Evolutionary conservation across 2,888 invertebrate species (phyloP).

Genomic region (Heliconius hortense): DNA sequence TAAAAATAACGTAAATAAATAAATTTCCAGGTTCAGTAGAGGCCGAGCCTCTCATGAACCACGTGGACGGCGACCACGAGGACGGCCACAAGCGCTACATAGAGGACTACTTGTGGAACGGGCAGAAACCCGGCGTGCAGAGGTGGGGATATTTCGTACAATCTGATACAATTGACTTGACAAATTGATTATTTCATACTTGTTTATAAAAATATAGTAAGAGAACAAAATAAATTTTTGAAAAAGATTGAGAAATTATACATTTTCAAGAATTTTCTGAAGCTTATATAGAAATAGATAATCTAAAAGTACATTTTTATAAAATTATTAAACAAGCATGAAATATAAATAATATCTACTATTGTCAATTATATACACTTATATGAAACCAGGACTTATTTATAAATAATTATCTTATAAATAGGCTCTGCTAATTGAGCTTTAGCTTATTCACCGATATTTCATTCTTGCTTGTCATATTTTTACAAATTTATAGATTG

Average conservation of each 20-base stretch:
- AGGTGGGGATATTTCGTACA: conserved; percentile 54
- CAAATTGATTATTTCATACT: conserved; percentile 32
- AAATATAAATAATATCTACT: conserved; percentile 23
- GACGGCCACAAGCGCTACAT: conserved; percentile 73
- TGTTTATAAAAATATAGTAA: conserved; percentile 13
- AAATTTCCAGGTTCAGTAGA: conserved; percentile 82
- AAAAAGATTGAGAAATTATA: not conserved
- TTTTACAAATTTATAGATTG: conserved; percentile 66
- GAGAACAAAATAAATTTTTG: not conserved
- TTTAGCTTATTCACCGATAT: conserved; percentile 60
- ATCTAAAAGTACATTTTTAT: not conserved
- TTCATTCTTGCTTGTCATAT: conserved; percentile 61
- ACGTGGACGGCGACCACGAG: conserved; percentile 81
- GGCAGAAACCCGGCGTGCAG: conserved; percentile 76
- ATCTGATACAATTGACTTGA: not conserved
- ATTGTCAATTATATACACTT: conserved; percentile 6
- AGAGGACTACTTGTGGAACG: conserved; percentile 78
- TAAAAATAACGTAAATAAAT: too few species aligned
- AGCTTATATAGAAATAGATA: too few species aligned
- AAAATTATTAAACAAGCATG: conserved; percentile 30
- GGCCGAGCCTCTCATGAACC: conserved; percentile 88
- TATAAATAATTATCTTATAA: conserved; percentile 28
- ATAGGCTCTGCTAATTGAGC: conserved; percentile 45
- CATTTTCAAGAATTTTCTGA: not conserved
- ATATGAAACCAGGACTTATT: conserved; percentile 29